Conservation (phyloP, 1,140 invertebrate genomes). For the Nasonia longicornis region DNA sequence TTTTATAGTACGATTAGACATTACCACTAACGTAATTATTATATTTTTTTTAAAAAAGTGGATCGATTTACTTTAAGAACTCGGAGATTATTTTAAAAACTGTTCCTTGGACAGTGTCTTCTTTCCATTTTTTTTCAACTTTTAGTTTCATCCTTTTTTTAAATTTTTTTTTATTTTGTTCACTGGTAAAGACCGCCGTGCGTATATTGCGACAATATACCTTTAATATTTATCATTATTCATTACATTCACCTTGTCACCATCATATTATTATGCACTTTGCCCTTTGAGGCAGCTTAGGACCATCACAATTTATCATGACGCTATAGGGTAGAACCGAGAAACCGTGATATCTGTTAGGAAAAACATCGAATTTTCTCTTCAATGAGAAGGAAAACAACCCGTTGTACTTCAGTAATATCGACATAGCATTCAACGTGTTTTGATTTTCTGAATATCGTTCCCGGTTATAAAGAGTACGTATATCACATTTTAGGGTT, state of each 20-base stretch:
- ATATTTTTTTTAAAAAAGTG: conserved; percentile 54
- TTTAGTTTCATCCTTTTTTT: conserved; percentile 40
- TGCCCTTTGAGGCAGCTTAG: conserved; percentile 57
- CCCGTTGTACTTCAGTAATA: conserved; percentile 37
- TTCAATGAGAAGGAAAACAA: conserved; percentile 16
- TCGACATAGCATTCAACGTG: conserved; percentile 25
- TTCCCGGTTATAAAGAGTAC: conserved; percentile 34
- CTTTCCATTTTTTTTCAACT: conserved; percentile 31
- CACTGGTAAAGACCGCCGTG: conserved; percentile 57
- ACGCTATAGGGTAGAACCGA: conserved; percentile 31
- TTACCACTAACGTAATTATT: conserved; percentile 57
- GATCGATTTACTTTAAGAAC: conserved; percentile 55
- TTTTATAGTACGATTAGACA: conserved; percentile 56
- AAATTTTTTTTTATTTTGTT: conserved; percentile 44
- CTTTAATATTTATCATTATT: conserved; percentile 51
- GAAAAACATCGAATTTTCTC: conserved; percentile 26
- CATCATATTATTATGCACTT: conserved; percentile 62
- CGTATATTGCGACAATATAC: conserved; percentile 49
- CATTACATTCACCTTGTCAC: conserved; percentile 44
- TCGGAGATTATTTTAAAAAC: conserved; percentile 53
- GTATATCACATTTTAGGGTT: conserved; percentile 43
- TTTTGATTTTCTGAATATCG: conserved; percentile 42
- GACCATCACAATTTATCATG: conserved; percentile 59
- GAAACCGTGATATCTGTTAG: conserved; percentile 27
- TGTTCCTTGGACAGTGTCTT: conserved; percentile 56